A percentile compares a stretch with the other conserved stretches of the same genome.
These are phyloP conservation scores for Dexiosoma caninum DNA, from an alignment of 2,888 invertebrate species.

Conservation along the genomic window DNA sequence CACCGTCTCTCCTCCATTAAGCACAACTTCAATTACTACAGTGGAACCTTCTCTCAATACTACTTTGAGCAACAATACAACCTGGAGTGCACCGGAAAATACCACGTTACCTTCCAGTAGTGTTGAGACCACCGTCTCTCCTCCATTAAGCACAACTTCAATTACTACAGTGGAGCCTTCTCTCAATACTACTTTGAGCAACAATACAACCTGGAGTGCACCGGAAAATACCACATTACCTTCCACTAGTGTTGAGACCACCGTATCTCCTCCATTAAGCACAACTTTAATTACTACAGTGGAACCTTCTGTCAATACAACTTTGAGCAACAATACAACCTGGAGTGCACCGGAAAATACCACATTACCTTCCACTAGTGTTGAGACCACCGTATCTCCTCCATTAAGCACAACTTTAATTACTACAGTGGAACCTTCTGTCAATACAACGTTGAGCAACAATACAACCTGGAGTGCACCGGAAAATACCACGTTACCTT, in stretches of 20 bases:
- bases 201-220: neutral
- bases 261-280: neutral
- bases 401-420: neutral
- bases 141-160: neutral
- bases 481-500: neutral
- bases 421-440: neutral
- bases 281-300: neutral
- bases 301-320: neutral
- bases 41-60: neutral
- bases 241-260: neutral
- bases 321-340: neutral
- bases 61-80: neutral
- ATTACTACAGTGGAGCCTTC: neutral
- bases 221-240: neutral
- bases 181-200: neutral
- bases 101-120: too few relatives aligned
- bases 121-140: neutral
- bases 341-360: neutral
- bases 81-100: neutral
- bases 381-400: neutral
- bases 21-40: neutral
- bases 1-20: too few relatives aligned
- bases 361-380: too few relatives aligned
- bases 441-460: neutral
- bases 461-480: neutral